Base-by-base conservation (phyloP, 2,797 vertebrate genomes). In the Rhyacichthys aspro region DNA sequence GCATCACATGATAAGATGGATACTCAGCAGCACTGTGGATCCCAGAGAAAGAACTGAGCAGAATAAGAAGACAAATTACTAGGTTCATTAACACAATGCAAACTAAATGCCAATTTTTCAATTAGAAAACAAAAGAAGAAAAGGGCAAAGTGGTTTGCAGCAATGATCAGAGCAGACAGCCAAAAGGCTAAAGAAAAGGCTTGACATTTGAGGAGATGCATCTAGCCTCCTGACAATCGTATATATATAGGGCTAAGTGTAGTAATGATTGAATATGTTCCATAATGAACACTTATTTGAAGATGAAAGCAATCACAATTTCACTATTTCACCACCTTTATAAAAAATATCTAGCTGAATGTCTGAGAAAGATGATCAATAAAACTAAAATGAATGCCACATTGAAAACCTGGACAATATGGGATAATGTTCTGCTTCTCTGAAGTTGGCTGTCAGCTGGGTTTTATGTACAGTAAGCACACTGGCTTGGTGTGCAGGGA, bases 361-460 rank as follows among this genome's bases (percentile, higher is more conserved):
- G 17, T 53, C 37, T 36, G 11, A 17, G 46, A 54, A 18, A 55
- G 18, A 6, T 55, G 23, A 63, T 83, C 63, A 49, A 65, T 72
- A 47, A 56, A 59, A 65, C 66, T 73, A 2, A 67, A 81, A 77
- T 80, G 70, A 66, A 72, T 68, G 32, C n/a, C 23, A 4, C 11
- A 14, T 10, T 23, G 41, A 44, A 36, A 52, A 78, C 46, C 17
- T 39, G 12, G 33, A 32, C 17, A 65, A 43, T 32, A 7, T 3
- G 15, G 54, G 50, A 59, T 46, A 45, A 74, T 42, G 34, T 28
- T 18, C 18, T 46, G 41, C 48, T 68, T 56, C 46, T 67, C 38
- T 45, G 41, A 3, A n/a, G 41, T 33, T 44, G 50, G 55, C 67
- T 66, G 52, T 60, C 60, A 54, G 46, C 14, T 23, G 0, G 17